These are phyloP conservation scores for Diachasmimorpha longicaudata DNA, from an alignment of 1,140 invertebrate genomes.

Conservation along the genomic window DNA sequence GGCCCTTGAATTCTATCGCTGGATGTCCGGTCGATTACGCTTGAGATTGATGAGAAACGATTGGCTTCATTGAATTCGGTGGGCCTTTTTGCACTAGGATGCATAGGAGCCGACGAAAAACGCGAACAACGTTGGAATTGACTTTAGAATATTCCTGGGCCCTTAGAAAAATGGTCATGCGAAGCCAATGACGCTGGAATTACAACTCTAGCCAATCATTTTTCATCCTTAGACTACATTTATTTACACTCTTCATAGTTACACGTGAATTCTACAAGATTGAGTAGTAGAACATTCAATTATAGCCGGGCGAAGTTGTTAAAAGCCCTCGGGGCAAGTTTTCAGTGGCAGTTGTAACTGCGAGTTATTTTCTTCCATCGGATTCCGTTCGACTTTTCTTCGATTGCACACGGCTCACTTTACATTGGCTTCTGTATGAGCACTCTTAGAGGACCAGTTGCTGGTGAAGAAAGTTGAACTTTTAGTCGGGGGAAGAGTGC, in stretches of 20 bases:
- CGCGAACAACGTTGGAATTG: no score
- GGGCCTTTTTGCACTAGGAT: no score
- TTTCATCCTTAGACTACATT: no score
- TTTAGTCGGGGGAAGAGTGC: not conserved
- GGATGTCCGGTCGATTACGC: constrained; percentile 26
- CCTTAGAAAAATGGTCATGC: no score
- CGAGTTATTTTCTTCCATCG: not conserved
- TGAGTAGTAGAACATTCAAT: constrained; percentile 15
- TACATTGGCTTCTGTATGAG: not conserved
- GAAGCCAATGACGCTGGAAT: no score
- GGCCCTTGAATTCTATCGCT: not conserved
- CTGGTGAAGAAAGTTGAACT: not conserved
- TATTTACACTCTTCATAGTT: no score
- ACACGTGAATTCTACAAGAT: constrained; percentile 17
- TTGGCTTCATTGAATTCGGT: no score
- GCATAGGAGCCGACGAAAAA: no score
- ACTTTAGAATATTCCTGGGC: no score
- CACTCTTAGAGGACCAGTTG: not conserved
- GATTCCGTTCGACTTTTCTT: not conserved
- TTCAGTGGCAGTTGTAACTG: not conserved
- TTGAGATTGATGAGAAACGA: constrained; percentile 32
- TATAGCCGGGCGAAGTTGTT: not conserved
- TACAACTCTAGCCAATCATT: no score
- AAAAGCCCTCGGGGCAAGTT: not conserved
- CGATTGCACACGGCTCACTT: not conserved